Evolutionary conservation across 2,888 invertebrate genomes (phyloP), one percentile per base, ranked within the genome.

Genomic region (Ommatoiulus sabulosus): DNA sequence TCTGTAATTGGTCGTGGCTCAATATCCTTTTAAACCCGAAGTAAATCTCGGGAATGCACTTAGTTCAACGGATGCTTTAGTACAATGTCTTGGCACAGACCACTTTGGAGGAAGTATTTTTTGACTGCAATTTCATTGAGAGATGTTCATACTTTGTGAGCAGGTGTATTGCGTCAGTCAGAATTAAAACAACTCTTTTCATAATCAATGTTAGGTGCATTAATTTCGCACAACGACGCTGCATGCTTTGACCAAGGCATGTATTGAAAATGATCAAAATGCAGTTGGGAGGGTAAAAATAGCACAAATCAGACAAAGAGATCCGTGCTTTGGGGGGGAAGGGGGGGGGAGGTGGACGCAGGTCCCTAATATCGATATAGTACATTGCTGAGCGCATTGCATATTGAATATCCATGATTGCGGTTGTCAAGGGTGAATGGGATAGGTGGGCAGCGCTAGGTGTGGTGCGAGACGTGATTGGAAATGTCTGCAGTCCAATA

Each of bases 381-480:
- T 4, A 52, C 52, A 24, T 72, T 72, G 8, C 35, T 24, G 24
- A 43, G 35, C 12, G 80, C 35, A 80, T 35, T 24, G 24, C 80
- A 80, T 80, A 80, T 80, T 80, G 24, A 35, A 80, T 80, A 80
- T 80, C 80, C 80, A 80, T 80, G 35, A 80, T 80, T 35, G 35
- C 0, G 15, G 24, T 80, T 80, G 80, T 80, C 35, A 80, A 8
- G 12, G 35, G 35, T 80, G 80, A 35, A 80, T 80, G 35, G 35
- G 15, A 43, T 35, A 80, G 57, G 57, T 57, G 57, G 57, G 57
- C n/a, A 8, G 12, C 57, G n/a, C 80, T 80, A 80, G 80, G 80
- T 80, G 80, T 80, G 80, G 35, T 15, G 35, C 80, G 35, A 80
- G 80, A 35, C 80, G 80, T 80, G 80, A 80, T 80, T 80, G 80